phyloP scores from a whole-genome alignment of 2,113 vertebrate genomes.

The Gnathochromis pfefferi region DNA sequence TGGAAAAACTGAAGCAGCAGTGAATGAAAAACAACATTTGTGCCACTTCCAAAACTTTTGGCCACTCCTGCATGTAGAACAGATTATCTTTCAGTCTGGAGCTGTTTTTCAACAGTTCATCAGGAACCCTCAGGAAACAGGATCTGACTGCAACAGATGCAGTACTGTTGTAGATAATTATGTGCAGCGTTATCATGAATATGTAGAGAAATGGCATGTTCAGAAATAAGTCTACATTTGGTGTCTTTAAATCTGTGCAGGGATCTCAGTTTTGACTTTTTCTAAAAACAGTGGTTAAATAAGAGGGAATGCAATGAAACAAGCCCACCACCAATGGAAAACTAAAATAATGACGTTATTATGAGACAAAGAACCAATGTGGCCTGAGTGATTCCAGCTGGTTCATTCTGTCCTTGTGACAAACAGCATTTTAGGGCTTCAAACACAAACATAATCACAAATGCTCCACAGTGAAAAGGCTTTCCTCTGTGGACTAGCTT shows the following conservation, averaged over 20 bases:
- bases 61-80: not conserved
- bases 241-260: not conserved
- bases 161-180: not conserved
- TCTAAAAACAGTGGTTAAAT: not conserved
- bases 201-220: not conserved
- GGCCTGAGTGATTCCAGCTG: not conserved
- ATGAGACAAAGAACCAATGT: not conserved
- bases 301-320: not conserved
- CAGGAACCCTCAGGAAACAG: not conserved
- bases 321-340: not conserved
- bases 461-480: not conserved
- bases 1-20: not conserved
- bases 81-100: not conserved
- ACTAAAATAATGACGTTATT: not conserved
- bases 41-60: not conserved
- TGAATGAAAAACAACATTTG: not conserved
- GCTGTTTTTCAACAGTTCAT: not conserved
- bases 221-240: not conserved
- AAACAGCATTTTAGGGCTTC: not conserved
- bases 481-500: not conserved
- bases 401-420: not conserved
- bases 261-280: not conserved
- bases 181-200: not conserved
- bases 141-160: not conserved
- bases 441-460: not conserved